Base-by-base conservation (phyloP, 2,113 vertebrate genomes). In the Nettapus auritus region DNA sequence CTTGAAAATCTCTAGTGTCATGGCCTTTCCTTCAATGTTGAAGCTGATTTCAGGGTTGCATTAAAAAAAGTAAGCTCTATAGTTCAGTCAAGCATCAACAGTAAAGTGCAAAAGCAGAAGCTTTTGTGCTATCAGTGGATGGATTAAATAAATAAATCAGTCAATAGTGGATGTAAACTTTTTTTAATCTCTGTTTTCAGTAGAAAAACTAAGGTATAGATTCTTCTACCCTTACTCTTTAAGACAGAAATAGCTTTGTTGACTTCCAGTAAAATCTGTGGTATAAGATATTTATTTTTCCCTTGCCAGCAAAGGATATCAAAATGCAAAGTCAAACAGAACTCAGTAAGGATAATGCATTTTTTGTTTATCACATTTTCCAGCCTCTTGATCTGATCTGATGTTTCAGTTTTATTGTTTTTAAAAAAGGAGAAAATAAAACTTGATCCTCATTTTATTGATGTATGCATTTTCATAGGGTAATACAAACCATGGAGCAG, bases 141-240 rank as follows among this genome's bases (percentile, higher is more conserved):
- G 75, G 82, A 85, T 95, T 93, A 84, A 93, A 96, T 93, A 94
- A 96, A 96, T 91, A 86, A 94, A 97, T 94, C 60, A 87, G 95
- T 95, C 46, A 92, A 89, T 92, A 93, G 74, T 87, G 71, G 73
- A 95, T 90, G 73, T 93, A 96, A 95, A 94, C 80, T 90, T 90
- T 86, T 82, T 56, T 19, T 11, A 80, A 90, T 82, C 36, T 82
- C 59, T 90, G 42, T 81, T 89, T 94, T 81, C 68, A 75, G 53
- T 68, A 86, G 88, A 77, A 89, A 96, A 77, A 2, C 62, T 63
- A 82, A 85, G 38, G 52, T 75, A 67, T 31, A 81, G 36, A 38
- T 91, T 90, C 31, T 59, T 92, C n/a, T 55, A 80, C 33, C n/a
- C 19, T 57, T 60, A 28, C 42, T 66, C 38, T 71, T 77, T 75